A percentile compares a stretch with the other conserved stretches of the same genome.
These are phyloP conservation scores for Uloborus plumipes DNA, from an alignment of 2,888 invertebrate species.

Conservation along the genomic window DNA sequence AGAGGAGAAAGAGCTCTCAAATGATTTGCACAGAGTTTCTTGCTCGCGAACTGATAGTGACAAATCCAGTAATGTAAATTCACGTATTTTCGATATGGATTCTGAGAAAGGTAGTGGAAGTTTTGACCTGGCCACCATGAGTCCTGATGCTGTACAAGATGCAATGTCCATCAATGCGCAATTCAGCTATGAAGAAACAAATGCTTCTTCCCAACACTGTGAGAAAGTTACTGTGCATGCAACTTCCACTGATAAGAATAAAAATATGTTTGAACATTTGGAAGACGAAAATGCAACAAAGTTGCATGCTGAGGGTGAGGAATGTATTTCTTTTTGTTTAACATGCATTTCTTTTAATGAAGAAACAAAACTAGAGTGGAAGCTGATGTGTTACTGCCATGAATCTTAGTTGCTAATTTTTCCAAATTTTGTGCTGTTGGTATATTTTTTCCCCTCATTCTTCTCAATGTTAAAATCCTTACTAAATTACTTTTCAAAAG, in stretches of 20 bases:
- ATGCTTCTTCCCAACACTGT: slow-evolving; percentile 5
- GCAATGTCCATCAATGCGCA: neutral
- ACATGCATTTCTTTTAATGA: neutral
- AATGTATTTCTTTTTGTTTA: slow-evolving; percentile 38
- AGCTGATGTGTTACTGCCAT: no score
- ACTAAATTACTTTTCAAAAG: no score
- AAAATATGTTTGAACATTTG: slow-evolving; percentile 7
- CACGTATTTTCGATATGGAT: slow-evolving; percentile 6
- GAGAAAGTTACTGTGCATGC: slow-evolving; percentile 23
- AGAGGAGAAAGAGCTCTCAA: slow-evolving; percentile 50
- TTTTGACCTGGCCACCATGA: slow-evolving; percentile 10
- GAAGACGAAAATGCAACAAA: slow-evolving; percentile 15
- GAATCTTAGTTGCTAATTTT: no score
- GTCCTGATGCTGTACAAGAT: neutral
- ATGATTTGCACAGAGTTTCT: slow-evolving; percentile 20
- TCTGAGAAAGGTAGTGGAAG: slow-evolving; percentile 15
- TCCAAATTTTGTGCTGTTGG: no score
- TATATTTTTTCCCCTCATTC: no score
- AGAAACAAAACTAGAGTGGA: no score
- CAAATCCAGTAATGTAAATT: slow-evolving; percentile 17
- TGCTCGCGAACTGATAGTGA: slow-evolving; percentile 17
- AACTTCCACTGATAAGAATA: slow-evolving; percentile 12
- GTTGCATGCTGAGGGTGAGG: slow-evolving; percentile 47
- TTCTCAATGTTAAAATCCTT: no score
- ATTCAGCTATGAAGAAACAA: slow-evolving; percentile 4